phyloP scores from a whole-genome alignment of 2,113 vertebrate genomes.

The Periophthalmus modestus region DNA sequence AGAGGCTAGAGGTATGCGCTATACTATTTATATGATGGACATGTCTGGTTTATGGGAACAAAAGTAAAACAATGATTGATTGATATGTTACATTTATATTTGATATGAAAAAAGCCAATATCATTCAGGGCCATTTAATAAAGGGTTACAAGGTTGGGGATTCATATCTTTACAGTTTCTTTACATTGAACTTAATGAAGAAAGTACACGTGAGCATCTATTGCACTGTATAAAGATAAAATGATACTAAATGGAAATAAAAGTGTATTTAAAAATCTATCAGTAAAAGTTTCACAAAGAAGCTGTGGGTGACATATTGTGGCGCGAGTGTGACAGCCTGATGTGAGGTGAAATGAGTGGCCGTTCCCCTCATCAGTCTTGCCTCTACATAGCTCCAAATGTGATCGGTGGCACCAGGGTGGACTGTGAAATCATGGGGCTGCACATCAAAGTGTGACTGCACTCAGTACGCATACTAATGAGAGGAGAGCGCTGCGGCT shows the following conservation, averaged over 20 bases:
- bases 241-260: not conserved
- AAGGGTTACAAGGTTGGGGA: no score
- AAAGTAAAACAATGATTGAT: no score
- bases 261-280: slow-evolving; percentile 16
- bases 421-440: slow-evolving; percentile 79
- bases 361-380: slow-evolving; percentile 69
- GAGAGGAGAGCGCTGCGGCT: slow-evolving; percentile 10
- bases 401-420: slow-evolving; percentile 73
- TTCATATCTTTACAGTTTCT: no score
- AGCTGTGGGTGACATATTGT: slow-evolving; percentile 42
- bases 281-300: slow-evolving; percentile 19
- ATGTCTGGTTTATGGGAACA: no score
- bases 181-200: no score
- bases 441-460: slow-evolving; percentile 78
- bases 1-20: no score
- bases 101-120: no score
- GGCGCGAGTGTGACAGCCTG: slow-evolving; percentile 44
- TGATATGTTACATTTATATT: no score
- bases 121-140: no score
- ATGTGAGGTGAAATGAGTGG: slow-evolving; percentile 65
- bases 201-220: not conserved
- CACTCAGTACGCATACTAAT: slow-evolving; percentile 75
- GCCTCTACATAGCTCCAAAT: slow-evolving; percentile 73
- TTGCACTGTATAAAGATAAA: not conserved
- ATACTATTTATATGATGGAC: no score